Evolutionary conservation across 2,113 vertebrate genomes (phyloP).

Genomic region (Carassius carassius): DNA sequence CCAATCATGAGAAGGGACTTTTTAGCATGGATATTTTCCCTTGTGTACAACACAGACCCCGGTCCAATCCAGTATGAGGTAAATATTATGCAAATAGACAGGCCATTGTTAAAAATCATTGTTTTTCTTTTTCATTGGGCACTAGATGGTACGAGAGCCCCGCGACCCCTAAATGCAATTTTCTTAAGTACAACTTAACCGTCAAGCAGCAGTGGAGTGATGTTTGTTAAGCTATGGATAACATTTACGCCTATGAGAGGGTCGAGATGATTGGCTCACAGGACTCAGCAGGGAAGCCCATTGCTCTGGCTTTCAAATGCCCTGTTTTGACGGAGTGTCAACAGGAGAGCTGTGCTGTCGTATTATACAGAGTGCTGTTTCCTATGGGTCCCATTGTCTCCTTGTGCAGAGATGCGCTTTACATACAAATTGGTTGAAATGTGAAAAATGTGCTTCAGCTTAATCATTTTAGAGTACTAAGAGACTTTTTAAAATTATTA

Average conservation of each 20-base stretch:
- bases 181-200: conserved; percentile 70
- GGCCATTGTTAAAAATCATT: conserved; percentile 36
- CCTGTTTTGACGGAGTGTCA: conserved; percentile 63
- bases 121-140: conserved; percentile 57
- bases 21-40: conserved; percentile 33
- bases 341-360: conserved; percentile 62
- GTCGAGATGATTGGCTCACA: conserved; percentile 65
- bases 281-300: conserved; percentile 65
- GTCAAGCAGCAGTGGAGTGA: conserved; percentile 61
- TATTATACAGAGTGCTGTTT: conserved; percentile 67
- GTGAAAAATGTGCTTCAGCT: conserved; percentile 30
- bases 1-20: conserved; percentile 19
- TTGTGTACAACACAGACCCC: conserved; percentile 45
- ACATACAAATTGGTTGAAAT: conserved; percentile 68
- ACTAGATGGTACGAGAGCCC: conserved; percentile 61
- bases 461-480: conserved; percentile 26
- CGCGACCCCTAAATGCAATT: conserved; percentile 65
- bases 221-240: conserved; percentile 64
- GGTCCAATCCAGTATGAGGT: conserved; percentile 55
- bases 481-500: conserved; percentile 8
- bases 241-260: conserved; percentile 63
- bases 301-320: conserved; percentile 62
- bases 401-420: conserved; percentile 62
- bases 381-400: conserved; percentile 66
- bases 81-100: conserved; percentile 56